A percentile compares a stretch with the other conserved stretches of the same genome.
Conservation (phyloP, 2,888 invertebrate genomes). For the Sepiola atlantica region DNA sequence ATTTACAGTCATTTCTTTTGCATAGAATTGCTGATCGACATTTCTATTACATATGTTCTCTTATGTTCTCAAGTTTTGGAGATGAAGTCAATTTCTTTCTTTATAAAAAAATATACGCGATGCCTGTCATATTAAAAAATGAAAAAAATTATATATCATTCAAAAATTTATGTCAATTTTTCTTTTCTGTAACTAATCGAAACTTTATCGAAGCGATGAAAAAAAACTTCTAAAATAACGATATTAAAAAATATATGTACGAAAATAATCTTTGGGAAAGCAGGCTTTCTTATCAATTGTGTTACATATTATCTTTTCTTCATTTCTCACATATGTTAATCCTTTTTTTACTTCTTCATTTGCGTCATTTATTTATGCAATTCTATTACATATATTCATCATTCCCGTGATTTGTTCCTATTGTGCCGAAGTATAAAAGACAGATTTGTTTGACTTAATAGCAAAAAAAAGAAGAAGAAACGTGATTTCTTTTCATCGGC, state of each 20-base stretch:
- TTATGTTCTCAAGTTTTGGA: too few species aligned
- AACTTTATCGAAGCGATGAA: neutral
- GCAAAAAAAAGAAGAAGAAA: neutral
- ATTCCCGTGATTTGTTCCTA: neutral
- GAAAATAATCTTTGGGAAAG: neutral
- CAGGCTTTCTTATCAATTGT: neutral
- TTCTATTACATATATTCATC: neutral
- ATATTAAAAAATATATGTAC: neutral
- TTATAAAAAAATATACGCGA: neutral
- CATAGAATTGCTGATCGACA: too few species aligned
- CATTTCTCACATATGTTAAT: neutral
- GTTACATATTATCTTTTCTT: too few species aligned
- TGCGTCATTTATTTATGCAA: too few species aligned
- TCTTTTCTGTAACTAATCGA: neutral
- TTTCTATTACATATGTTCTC: too few species aligned
- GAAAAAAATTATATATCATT: too few species aligned
- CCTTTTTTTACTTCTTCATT: neutral
- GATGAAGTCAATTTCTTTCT: neutral
- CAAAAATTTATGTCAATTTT: neutral
- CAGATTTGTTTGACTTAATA: neutral
- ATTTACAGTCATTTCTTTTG: too few species aligned
- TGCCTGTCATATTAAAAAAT: too few species aligned
- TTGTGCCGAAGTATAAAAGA: neutral
- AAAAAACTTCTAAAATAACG: neutral
- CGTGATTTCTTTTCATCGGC: neutral